Evolutionary conservation across 2,888 invertebrate species (phyloP), one percentile per base, ranked within the genome.

Genomic region (Volucella zonaria): DNA sequence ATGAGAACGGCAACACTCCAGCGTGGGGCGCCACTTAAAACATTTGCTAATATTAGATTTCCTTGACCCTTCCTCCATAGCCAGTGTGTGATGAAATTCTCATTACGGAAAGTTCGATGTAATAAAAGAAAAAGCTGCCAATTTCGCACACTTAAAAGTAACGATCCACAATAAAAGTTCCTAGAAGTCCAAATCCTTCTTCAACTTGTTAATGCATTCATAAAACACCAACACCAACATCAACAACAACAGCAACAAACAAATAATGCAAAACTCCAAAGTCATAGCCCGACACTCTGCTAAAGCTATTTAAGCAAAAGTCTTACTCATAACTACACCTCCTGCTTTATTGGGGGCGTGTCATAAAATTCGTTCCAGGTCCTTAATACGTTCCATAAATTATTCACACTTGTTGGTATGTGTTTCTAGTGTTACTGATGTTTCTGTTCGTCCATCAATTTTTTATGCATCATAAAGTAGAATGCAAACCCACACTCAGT

Each of bases 381-480:
- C 42, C 61, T 80, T 67, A 80, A 75, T 68, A 68, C 68, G 58
- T 76, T 68, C 56, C 45, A 67, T 73, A 54, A 62, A 62, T 73
- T 73, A 52, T 54, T 58, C 70, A 70, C 70, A 75, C 64, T 75
- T 75, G 76, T 70, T 70, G 64, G 42, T 23, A 23, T 58, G 43
- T 71, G 23, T 54, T 31, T 31, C 31, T 31, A 31, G 31, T 31
- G 31, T 31, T 31, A 6, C 6, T 31, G 31, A 31, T 31, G 31
- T 31, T 31, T 31, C 0, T 45, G 49, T 70, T 43, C 42, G 67
- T 75, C 64, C 76, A 76, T 61, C 68, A 51, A 64, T 3, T 54
- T 61, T 75, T 62, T 61, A 42, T 67, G 52, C 62, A 66, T 67
- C 66, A 52, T 79, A 66, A 79, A 79, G 49, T 15, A 23, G 51